These are phyloP conservation scores for Flexamia atlantica DNA, from an alignment of 2,888 invertebrate species.

Conservation along the genomic window DNA sequence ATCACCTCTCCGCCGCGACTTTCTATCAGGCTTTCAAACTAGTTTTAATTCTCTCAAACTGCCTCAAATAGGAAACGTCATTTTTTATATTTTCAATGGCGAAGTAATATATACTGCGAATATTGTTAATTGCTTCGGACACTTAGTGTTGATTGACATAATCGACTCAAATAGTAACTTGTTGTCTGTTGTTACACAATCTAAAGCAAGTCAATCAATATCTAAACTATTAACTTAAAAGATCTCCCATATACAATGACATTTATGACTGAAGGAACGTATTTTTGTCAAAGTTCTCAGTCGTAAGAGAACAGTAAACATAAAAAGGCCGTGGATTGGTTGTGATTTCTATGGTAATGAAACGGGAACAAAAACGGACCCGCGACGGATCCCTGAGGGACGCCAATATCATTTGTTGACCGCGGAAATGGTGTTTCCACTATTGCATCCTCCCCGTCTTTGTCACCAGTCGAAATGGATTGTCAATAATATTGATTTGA, in stretches of 20 bases:
- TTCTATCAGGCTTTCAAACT: conserved; percentile 22
- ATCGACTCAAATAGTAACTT: too few relatives aligned
- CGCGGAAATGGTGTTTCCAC: not conserved
- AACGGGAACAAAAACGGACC: not conserved
- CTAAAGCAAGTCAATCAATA: too few relatives aligned
- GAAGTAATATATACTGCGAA: too few relatives aligned
- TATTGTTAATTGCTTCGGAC: too few relatives aligned
- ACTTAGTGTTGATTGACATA: too few relatives aligned
- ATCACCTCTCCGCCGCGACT: not conserved
- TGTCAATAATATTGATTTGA: too few relatives aligned
- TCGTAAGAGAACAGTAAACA: not conserved
- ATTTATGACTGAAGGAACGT: too few relatives aligned
- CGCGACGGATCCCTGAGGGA: not conserved
- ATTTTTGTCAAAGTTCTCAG: not conserved
- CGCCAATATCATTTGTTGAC: not conserved
- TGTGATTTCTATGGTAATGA: not conserved
- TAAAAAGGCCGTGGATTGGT: not conserved
- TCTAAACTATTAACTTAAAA: too few relatives aligned
- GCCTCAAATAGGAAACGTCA: not conserved
- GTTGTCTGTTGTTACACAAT: too few relatives aligned
- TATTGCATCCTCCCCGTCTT: not conserved
- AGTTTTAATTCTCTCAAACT: not conserved
- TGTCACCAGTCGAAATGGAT: too few relatives aligned
- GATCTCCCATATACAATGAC: too few relatives aligned
- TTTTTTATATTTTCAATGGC: too few relatives aligned